These are phyloP conservation scores for Limnephilus auricula DNA, from an alignment of 2,888 invertebrate species.

Conservation along the genomic window DNA sequence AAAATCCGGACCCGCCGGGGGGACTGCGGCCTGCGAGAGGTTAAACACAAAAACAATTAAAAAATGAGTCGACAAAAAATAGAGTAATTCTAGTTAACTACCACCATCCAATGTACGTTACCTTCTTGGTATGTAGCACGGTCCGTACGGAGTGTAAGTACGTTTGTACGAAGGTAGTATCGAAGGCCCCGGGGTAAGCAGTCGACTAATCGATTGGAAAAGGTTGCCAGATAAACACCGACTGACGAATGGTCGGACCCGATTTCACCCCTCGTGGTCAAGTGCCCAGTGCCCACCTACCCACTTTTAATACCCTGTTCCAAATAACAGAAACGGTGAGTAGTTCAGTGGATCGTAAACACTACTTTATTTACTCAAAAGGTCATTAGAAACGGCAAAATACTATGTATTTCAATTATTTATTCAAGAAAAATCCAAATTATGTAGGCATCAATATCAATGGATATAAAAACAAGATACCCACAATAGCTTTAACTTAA, in stretches of 20 bases:
- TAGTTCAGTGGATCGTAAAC: neutral
- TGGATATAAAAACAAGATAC: too few relatives aligned
- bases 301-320: neutral
- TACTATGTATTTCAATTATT: neutral
- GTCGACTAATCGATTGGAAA: conserved; percentile 61
- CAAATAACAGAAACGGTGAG: neutral
- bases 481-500: too few relatives aligned
- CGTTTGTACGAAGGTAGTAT: neutral
- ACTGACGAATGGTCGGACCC: conserved; percentile 46
- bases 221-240: conserved; percentile 55
- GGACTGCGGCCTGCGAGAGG: too few relatives aligned
- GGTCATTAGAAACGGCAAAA: neutral
- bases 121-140: neutral
- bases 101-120: neutral
- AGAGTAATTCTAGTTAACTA: neutral
- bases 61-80: too few relatives aligned
- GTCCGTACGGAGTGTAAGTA: neutral
- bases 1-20: too few relatives aligned
- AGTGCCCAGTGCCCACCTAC: neutral
- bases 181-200: conserved; percentile 43
- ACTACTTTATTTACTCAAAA: neutral
- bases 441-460: neutral
- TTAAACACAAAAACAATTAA: too few relatives aligned
- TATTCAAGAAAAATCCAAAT: neutral
- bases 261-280: conserved; percentile 26